Percentiles rank a stretch among this genome's conserved stretches.
Evolutionary conservation across 2,113 vertebrate genomes (phyloP).

Genomic region (Naja naja): DNA sequence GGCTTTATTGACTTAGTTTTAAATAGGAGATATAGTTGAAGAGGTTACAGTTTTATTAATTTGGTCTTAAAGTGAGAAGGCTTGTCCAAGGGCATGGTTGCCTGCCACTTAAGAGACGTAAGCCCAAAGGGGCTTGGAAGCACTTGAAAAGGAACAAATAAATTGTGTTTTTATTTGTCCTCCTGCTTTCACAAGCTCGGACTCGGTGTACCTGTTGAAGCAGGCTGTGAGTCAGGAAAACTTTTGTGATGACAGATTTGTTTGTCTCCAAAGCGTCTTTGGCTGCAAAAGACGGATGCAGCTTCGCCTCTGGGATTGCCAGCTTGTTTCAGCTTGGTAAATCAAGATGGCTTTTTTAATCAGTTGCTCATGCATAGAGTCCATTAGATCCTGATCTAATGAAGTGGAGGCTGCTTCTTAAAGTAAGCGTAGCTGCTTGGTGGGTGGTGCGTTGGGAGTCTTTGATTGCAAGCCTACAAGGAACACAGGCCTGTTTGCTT

Average conservation of each 20-base stretch:
- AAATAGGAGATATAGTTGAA: neutral
- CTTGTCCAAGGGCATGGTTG: neutral
- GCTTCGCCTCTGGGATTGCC: neutral
- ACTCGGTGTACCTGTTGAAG: neutral
- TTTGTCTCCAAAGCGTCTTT: neutral
- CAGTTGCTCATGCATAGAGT: neutral
- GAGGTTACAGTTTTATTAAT: neutral
- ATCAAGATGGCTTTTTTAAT: neutral
- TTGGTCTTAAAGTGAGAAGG: neutral
- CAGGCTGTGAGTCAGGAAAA: neutral
- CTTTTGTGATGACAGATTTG: neutral
- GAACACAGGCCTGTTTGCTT: neutral
- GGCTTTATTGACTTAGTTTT: neutral
- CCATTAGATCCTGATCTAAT: neutral
- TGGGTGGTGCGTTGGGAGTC: neutral
- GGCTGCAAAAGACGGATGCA: neutral
- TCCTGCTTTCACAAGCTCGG: neutral
- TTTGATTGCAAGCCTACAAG: neutral
- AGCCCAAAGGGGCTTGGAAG: neutral
- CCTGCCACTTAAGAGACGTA: neutral
- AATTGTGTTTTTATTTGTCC: neutral
- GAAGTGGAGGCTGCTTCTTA: neutral
- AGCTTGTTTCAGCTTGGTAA: neutral
- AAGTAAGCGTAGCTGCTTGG: neutral
- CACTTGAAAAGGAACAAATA: neutral